Evolutionary conservation across 2,113 vertebrate genomes (phyloP), one percentile per base, ranked within the genome.

Genomic region (Sterrhoptilus dennistouni): DNA sequence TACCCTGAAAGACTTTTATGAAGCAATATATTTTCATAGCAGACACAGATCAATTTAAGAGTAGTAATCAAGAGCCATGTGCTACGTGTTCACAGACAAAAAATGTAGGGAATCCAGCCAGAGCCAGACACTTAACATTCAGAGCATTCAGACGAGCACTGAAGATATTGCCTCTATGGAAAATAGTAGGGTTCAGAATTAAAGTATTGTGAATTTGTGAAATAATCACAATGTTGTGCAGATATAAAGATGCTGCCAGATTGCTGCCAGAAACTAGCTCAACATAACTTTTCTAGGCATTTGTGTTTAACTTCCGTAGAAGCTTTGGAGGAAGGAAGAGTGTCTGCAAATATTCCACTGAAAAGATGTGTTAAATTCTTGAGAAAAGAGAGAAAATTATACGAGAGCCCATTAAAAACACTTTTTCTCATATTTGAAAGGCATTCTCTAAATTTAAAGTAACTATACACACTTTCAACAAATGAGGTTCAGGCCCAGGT

Each of bases 41-140:
- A 96, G 92, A 94, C 88, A 83, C 80, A 88, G 95, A 96, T 94
- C 91, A 92, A 89, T 95, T 95, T 96, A 96, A 96, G 95, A 96
- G 93, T 92, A 96, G 85, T 92, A 96, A 96, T 96, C 90, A 96
- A 92, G 84, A 64, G 74, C 88, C 91, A 93, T 93, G 92, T 96
- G 91, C 89, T 96, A 91, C 52, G n/a, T 95, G 87, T 95, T 96
- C 95, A 86, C 0, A 0, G 88, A 94, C 65, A 91, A 83, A 96
- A 95, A 96, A 97, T 90, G 66, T 53, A 49, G 89, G 72, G 66
- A 91, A 93, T 91, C 19, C 52, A 95, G 75, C 89, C 87, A 83
- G 88, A 92, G 40, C 36, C 71, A 83, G 75, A 80, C 70, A 80
- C n/a, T 94, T 96, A 91, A 72, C 57, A 94, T 96, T 93, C 94